A percentile compares a stretch with the other conserved stretches of the same genome.
phyloP scores from a whole-genome alignment of 1,140 invertebrate genomes.

The Pseudomyrmex concolor region DNA sequence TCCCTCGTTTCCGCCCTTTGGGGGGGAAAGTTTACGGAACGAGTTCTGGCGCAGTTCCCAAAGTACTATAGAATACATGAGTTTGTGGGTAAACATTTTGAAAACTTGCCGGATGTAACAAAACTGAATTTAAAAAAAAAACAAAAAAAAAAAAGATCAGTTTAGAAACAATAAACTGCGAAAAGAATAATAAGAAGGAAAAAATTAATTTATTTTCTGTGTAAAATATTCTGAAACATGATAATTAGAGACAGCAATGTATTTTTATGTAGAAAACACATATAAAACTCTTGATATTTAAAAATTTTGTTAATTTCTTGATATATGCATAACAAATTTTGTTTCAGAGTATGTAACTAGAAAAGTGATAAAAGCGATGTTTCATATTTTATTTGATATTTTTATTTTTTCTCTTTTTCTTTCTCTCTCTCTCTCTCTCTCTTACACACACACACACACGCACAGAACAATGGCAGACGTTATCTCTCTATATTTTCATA shows the following conservation, averaged over 20 bases:
- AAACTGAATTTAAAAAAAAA: too few species aligned
- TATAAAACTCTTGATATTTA: too few species aligned
- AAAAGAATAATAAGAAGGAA: too few species aligned
- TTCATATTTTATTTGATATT: neutral
- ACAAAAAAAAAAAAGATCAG: neutral
- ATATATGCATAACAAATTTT: too few species aligned
- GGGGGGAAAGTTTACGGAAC: slow-evolving; percentile 57
- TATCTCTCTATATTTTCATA: neutral
- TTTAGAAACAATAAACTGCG: neutral
- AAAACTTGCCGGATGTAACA: neutral
- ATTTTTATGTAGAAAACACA: too few species aligned
- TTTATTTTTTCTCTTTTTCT: neutral
- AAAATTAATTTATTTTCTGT: too few species aligned
- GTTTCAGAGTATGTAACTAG: too few species aligned
- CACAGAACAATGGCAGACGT: neutral
- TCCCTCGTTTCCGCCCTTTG: slow-evolving; percentile 38
- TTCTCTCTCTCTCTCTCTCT: too few species aligned
- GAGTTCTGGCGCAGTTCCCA: slow-evolving; percentile 46
- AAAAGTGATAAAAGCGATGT: neutral
- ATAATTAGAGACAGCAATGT: too few species aligned
- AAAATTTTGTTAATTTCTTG: too few species aligned
- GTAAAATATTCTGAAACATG: too few species aligned
- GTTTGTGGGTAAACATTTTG: slow-evolving; percentile 31
- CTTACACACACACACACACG: too few species aligned
- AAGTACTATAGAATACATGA: slow-evolving; percentile 9